Evolutionary conservation across 1,140 invertebrate species (phyloP).

Genomic region (Drosophila nasuta): DNA sequence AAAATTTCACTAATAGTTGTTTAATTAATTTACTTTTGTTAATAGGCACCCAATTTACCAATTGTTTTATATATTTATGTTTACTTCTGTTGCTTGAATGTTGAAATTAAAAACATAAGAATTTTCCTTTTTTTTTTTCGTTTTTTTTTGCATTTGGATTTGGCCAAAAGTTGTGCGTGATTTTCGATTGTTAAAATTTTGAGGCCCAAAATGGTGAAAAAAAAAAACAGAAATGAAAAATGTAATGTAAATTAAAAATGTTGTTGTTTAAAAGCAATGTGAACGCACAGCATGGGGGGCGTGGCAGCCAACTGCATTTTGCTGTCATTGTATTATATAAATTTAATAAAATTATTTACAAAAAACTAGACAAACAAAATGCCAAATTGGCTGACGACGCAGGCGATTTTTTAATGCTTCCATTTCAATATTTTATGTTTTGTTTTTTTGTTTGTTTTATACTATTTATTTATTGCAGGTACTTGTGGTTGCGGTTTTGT

Average conservation of each 20-base stretch:
- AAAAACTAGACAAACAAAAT: constrained; percentile 56
- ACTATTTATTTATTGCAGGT: constrained; percentile 83
- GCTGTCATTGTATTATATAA: constrained; percentile 64
- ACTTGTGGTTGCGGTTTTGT: constrained; percentile 85
- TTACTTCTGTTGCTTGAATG: constrained; percentile 21
- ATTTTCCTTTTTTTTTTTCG: too few relatives aligned
- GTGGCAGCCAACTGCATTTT: constrained; percentile 35
- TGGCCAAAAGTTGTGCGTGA: constrained; percentile 38
- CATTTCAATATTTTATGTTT: constrained; percentile 49
- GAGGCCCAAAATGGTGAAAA: constrained; percentile 24
- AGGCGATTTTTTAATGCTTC: background rate
- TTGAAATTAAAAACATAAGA: constrained; percentile 48
- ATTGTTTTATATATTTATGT: constrained; percentile 66
- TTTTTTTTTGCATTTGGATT: constrained; percentile 17
- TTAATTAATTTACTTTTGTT: constrained; percentile 71
- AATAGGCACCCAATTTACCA: constrained; percentile 85
- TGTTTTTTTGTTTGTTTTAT: constrained; percentile 64
- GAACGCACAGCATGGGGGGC: constrained; percentile 15
- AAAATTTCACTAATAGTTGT: constrained; percentile 84
- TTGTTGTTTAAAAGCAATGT: constrained; percentile 22
- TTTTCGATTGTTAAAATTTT: constrained; percentile 21
- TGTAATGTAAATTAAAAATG: background rate
- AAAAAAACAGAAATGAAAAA: constrained; percentile 18
- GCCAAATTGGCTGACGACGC: constrained; percentile 17
- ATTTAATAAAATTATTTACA: constrained; percentile 84